phyloP scores from a whole-genome alignment of 2,113 vertebrate species.

The Tragelaphus imberbis region DNA sequence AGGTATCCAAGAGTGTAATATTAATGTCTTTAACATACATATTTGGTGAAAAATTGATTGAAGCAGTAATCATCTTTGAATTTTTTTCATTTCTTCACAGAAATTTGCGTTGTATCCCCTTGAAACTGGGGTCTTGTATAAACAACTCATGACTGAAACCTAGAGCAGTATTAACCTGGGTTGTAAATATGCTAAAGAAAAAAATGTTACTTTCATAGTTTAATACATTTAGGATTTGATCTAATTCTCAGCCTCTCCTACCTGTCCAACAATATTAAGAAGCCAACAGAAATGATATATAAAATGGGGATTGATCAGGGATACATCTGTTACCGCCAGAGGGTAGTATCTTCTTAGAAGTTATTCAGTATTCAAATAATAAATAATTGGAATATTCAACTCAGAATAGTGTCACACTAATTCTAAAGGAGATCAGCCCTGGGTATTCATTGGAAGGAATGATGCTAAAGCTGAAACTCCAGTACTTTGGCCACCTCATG shows the following conservation, averaged over 20 bases:
- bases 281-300: neutral
- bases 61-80: neutral
- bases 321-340: neutral
- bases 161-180: neutral
- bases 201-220: neutral
- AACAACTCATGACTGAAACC: neutral
- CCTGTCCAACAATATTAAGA: neutral
- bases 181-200: neutral
- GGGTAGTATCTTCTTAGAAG: neutral
- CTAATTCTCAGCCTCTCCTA: neutral
- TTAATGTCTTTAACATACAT: neutral
- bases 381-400: neutral
- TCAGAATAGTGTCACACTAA: neutral
- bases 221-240: neutral
- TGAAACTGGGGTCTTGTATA: neutral
- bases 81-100: neutral
- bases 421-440: too few relatives aligned
- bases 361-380: neutral
- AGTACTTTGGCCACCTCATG: too few relatives aligned
- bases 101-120: neutral
- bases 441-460: too few relatives aligned
- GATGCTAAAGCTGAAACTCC: too few relatives aligned
- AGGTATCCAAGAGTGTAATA: neutral
- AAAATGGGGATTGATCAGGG: neutral
- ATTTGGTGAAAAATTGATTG: neutral